These are phyloP conservation scores for Rhegmatorhina hoffmannsi DNA, from an alignment of 2,113 vertebrate genomes.

Conservation along the genomic window DNA sequence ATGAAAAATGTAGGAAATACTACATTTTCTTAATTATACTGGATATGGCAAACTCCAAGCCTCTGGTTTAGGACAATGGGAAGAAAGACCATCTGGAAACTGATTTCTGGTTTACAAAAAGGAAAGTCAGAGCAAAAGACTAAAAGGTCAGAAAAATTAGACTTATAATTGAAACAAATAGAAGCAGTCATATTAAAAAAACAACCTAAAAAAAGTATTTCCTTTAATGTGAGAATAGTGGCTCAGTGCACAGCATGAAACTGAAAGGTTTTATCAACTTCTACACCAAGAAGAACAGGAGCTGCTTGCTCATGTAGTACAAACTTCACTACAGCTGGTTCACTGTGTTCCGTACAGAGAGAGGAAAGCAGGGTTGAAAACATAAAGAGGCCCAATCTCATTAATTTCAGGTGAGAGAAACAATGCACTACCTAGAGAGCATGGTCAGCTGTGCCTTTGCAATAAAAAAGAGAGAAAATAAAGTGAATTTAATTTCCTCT, in stretches of 20 bases:
- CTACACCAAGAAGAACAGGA: not conserved
- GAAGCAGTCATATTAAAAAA: not conserved
- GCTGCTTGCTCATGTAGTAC: constrained; percentile 6
- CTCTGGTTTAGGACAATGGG: not conserved
- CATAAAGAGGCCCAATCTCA: not conserved
- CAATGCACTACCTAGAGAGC: not conserved
- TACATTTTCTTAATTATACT: not conserved
- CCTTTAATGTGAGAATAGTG: constrained; percentile 28
- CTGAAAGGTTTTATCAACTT: constrained; percentile 28
- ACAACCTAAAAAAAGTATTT: not conserved
- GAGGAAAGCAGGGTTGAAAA: not conserved
- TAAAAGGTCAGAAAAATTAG: constrained; percentile 32
- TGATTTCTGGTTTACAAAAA: not conserved
- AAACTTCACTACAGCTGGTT: constrained; percentile 7
- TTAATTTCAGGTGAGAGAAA: constrained; percentile 2
- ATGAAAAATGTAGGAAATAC: not conserved
- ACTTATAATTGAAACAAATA: constrained; percentile 23
- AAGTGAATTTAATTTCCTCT: not conserved
- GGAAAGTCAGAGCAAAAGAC: not conserved
- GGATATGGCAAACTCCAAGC: not conserved
- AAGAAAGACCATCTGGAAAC: constrained; percentile 10
- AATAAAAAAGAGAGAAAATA: not conserved
- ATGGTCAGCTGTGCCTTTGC: not conserved
- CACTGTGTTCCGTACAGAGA: not conserved
- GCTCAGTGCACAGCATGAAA: constrained; percentile 5